Percentiles rank a stretch among this genome's conserved stretches.
phyloP scores from a whole-genome alignment of 2,888 invertebrate genomes.

The Neria commutata region DNA sequence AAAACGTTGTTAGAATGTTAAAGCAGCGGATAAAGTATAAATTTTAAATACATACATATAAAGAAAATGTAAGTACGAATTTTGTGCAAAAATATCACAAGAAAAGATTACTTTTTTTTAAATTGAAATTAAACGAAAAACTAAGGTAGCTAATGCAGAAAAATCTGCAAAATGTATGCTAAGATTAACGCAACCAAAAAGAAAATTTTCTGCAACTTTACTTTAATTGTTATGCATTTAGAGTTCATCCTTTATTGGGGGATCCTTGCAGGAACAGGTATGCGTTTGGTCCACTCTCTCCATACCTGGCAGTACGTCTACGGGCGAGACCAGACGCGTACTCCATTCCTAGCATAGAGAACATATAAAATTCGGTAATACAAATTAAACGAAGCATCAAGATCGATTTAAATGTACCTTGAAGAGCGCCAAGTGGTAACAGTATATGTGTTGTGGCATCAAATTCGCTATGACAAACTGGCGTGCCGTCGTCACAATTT shows the following conservation, averaged over 20 bases:
- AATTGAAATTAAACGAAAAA: too few species aligned
- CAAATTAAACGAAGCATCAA: too few species aligned
- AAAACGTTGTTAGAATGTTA: constrained; percentile 6
- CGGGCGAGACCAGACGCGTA: constrained; percentile 67
- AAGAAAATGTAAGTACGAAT: constrained; percentile 17
- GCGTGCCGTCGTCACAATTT: constrained; percentile 72
- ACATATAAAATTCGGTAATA: too few species aligned
- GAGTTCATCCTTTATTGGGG: constrained; percentile 47
- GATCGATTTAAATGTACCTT: constrained; percentile 61
- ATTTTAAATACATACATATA: too few species aligned
- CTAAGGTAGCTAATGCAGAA: too few species aligned
- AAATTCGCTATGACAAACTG: constrained; percentile 78
- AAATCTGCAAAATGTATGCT: too few species aligned
- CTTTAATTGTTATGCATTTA: too few species aligned
- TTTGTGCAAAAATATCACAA: not conserved
- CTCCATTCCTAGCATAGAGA: constrained; percentile 81
- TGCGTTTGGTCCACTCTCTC: constrained; percentile 65
- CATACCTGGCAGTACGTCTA: constrained; percentile 68
- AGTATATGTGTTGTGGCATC: constrained; percentile 83
- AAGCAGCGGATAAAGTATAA: too few species aligned
- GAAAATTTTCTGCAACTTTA: too few species aligned
- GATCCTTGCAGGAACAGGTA: constrained; percentile 52
- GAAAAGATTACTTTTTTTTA: too few species aligned
- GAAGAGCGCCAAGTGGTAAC: constrained; percentile 81
- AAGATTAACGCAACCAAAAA: too few species aligned